Evolutionary conservation across 2,888 invertebrate species (phyloP), one percentile per base, ranked within the genome.

Genomic region (Lasioglossum oenotherae): DNA sequence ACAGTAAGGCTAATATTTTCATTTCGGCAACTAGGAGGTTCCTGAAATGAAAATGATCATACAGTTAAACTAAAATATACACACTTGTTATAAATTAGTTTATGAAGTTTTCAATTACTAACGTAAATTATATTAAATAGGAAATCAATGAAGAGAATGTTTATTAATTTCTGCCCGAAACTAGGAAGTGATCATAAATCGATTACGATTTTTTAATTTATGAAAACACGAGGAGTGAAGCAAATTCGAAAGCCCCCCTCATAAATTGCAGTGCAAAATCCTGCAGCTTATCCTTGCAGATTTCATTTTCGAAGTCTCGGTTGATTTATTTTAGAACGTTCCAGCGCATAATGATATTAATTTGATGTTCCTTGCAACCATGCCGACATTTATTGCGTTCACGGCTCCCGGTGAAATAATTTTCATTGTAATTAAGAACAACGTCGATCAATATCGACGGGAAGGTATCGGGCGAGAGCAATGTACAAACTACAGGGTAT

Each of bases 401-500:
- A 19, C 35, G 2, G 44, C 31, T 74, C 57, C 27, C 31, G 31
- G 78, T 0, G 57, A 73, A 72, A 84, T 84, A 73, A 78, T 76
- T 76, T 79, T 75, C 74, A 49, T n/a, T 75, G 23, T 81, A 78
- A 86, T 85, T 85, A 81, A 86, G 60, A 85, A 74, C 31, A 64
- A 49, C 78, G 67, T 14, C 41, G 81, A 81, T 81, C 46, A 31
- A 27, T 76, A 85, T 86, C 81, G 69, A 2, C 16, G 64, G 19
- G 64, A 71, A 78, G 81, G 69, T 75, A 78, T 69, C 35, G 78
- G 35, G 35, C 14, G 81, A 78, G 72, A 78, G 78, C 69, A 73
- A 69, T 35, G 73, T 49, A 75, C 31, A 75, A 86, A 78, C 57
- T 60, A 86, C 78, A 78, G 86, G 86, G 81, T 81, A 57, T 67